Evolutionary conservation across 1,140 invertebrate species (phyloP).

Genomic region (Mamestra configurata): DNA sequence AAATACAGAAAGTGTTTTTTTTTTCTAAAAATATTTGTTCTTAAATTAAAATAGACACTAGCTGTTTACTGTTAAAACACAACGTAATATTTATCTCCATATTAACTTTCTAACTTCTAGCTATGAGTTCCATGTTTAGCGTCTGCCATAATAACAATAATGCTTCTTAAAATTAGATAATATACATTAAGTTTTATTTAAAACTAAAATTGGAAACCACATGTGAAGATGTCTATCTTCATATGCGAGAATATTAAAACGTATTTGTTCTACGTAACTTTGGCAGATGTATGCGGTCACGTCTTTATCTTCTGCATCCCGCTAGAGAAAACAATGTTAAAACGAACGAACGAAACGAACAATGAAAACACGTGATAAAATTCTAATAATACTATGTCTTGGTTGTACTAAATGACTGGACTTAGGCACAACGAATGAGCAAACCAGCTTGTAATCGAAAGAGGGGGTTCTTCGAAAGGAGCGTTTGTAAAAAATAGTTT

Average conservation of each 20-base stretch:
- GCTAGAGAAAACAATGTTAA: slow-evolving; percentile 32
- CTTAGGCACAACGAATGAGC: too few relatives aligned
- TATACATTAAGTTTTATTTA: slow-evolving; percentile 14
- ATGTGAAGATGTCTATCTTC: not conserved
- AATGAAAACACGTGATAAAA: slow-evolving; percentile 13
- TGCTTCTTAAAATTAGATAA: slow-evolving; percentile 9
- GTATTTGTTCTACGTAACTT: slow-evolving; percentile 51
- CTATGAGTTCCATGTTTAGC: slow-evolving; percentile 28
- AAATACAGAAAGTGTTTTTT: not conserved
- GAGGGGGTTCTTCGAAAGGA: not conserved
- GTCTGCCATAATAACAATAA: slow-evolving; percentile 23
- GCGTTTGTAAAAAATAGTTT: not conserved
- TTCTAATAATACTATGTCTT: not conserved
- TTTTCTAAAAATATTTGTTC: not conserved
- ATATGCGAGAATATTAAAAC: slow-evolving; percentile 8
- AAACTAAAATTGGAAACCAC: slow-evolving; percentile 1
- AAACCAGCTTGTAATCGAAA: not conserved
- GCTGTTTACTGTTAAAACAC: not conserved
- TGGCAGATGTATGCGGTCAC: slow-evolving; percentile 53
- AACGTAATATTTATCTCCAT: not conserved
- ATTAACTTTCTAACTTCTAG: slow-evolving; percentile 17
- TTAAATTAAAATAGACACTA: not conserved
- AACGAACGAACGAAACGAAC: too few relatives aligned
- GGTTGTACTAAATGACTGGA: not conserved
- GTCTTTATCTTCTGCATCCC: slow-evolving; percentile 52